Percentiles rank a stretch among this genome's conserved stretches.
phyloP scores from a whole-genome alignment of 2,797 vertebrate species.

The Aeoliscus strigatus region DNA sequence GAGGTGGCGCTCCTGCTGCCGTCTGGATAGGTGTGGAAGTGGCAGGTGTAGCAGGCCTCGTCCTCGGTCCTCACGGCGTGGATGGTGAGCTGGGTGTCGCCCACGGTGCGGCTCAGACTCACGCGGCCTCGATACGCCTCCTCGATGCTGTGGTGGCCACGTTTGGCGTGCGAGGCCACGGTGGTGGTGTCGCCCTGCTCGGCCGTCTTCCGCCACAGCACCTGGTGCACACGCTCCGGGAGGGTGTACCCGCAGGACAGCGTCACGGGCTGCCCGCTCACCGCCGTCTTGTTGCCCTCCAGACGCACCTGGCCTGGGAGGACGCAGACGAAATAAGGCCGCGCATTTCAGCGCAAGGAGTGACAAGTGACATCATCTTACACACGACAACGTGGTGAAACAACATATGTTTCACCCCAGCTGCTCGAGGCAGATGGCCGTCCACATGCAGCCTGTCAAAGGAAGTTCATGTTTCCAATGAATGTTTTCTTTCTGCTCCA shows the following conservation, averaged over 20 bases:
- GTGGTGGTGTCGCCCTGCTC: conserved; percentile 64
- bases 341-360: no score
- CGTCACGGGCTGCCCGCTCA: conserved; percentile 46
- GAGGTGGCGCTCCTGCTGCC: conserved; percentile 52
- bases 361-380: no score
- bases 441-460: no score
- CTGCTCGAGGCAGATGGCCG: no score
- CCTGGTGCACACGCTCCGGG: conserved; percentile 58
- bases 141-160: conserved; percentile 3
- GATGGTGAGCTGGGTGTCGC: conserved; percentile 60
- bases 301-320: conserved; percentile 56
- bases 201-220: conserved; percentile 73
- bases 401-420: no score
- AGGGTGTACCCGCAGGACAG: conserved; percentile 70
- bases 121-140: conserved; percentile 43
- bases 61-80: conserved; percentile 60
- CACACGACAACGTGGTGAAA: no score
- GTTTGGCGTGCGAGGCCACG: conserved; percentile 55
- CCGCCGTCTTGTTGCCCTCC: conserved; percentile 63
- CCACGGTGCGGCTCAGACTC: conserved; percentile 56
- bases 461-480: no score
- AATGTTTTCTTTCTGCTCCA: no score
- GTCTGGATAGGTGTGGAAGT: conserved; percentile 72
- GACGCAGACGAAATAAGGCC: no score
- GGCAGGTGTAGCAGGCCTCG: conserved; percentile 78